Conservation (phyloP, 2,888 invertebrate genomes). For the Pristionchus fissidentatus region DNA sequence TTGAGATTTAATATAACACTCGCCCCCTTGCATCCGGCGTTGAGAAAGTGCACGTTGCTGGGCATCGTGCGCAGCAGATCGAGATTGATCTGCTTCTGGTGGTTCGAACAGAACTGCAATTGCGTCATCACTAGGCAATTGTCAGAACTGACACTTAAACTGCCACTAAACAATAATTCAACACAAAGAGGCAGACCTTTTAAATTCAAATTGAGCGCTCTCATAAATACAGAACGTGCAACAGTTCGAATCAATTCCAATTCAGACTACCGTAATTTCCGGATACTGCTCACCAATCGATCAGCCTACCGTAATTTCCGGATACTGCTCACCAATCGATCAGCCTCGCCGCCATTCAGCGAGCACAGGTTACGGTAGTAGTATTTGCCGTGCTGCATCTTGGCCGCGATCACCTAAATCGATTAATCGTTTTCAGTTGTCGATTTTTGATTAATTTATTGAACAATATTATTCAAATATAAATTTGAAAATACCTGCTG, state of each 20-base stretch:
- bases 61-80: slow-evolving; percentile 80
- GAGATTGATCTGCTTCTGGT: slow-evolving; percentile 79
- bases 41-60: slow-evolving; percentile 78
- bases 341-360: slow-evolving; percentile 75
- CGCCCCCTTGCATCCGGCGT: slow-evolving; percentile 78
- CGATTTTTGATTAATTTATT: background rate
- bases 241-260: background rate
- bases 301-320: background rate
- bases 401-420: slow-evolving; percentile 76
- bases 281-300: slow-evolving; percentile 76
- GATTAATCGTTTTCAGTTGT: too few relatives aligned
- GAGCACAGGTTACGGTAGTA: slow-evolving; percentile 78
- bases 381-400: slow-evolving; percentile 77
- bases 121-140: background rate
- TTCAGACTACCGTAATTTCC: background rate
- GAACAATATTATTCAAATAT: background rate
- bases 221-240: background rate
- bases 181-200: too few relatives aligned
- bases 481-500: slow-evolving; percentile 65
- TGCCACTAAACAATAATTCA: background rate
- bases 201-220: too few relatives aligned
- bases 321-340: slow-evolving; percentile 78
- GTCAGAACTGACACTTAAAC: background rate
- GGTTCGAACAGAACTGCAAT: slow-evolving; percentile 77
- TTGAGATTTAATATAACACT: too few relatives aligned